Evolutionary conservation across 2,797 vertebrate species (phyloP).

Genomic region (Potorous gilbertii): DNA sequence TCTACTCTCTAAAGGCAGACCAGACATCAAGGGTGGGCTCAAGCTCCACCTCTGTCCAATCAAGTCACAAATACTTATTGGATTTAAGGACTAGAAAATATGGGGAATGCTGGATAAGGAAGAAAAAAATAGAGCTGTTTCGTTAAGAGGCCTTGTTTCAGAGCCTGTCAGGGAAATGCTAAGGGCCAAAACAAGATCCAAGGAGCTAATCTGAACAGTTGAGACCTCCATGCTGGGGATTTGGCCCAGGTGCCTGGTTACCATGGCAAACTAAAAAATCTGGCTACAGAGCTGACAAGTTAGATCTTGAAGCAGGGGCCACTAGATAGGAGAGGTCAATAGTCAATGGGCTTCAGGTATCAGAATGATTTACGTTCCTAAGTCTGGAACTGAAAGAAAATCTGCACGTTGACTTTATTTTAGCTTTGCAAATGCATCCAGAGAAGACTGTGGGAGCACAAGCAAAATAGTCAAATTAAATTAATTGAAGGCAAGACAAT

Average conservation of each 20-base stretch:
- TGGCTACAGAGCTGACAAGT: conserved; percentile 4
- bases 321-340: not conserved
- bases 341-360: conserved; percentile 42
- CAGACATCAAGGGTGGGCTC: not conserved
- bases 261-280: conserved; percentile 37
- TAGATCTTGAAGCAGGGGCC: conserved; percentile 5
- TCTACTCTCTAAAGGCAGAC: not conserved
- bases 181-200: not conserved
- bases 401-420: not conserved
- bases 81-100: not conserved
- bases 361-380: conserved; percentile 26
- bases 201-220: not conserved
- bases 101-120: not conserved
- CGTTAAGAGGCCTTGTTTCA: not conserved
- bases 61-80: not conserved
- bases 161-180: not conserved
- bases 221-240: not conserved
- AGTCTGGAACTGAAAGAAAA: conserved; percentile 14
- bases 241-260: conserved; percentile 6
- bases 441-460: not conserved
- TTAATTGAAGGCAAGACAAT: not conserved
- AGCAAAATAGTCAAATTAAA: not conserved
- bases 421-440: conserved; percentile 6
- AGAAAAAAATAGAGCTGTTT: not conserved
- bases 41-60: not conserved